Base-by-base conservation (phyloP, 2,888 invertebrate species). In the Clusia tigrina region DNA sequence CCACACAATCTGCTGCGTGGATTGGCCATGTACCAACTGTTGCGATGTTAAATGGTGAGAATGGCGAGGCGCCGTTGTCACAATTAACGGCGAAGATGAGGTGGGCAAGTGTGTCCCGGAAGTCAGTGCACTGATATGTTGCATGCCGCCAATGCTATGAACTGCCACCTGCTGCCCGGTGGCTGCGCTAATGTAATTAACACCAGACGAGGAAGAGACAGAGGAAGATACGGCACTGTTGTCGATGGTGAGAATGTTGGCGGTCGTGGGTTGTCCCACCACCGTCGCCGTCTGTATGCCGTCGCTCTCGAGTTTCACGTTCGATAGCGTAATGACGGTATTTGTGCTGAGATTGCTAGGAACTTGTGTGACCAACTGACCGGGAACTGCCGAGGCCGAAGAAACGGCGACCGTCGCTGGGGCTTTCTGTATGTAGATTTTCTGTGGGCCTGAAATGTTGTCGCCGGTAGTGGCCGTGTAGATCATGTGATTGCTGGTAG, bases 111-210 rank as follows among this genome's bases (percentile, higher is more conserved):
- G 54, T 20, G 67, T 60, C 6, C 66, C 64, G 54, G 52, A 65
- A 18, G 62, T 60, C 20, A 64, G 61, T 3, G 70, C 55, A 42
- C 61, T 66, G 38, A 69, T 65, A 60, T 80, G 72, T 32, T 73
- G 79, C 56, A 80, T 68, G 17, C 69, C 68, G 1, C 73, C 70
- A 53, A 80, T 79, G 69, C 76, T 80, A 66, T 80, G 79, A 64
- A 80, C 78, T 5, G 81, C 78, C 70, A 80, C 60, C 69, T 80
- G 79, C 62, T 80, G 79, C 2, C 80, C 80, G 69, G 78, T 78
- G n/a, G 77, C 72, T 1, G 78, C 78, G 56, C 72, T 81, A 23
- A 80, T 78, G 26, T 80, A 78, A 38, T 79, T 80, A 5, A 80
- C 78, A 65, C 77, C 74, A 3, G 71, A 70, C 5, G 68, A 60